Base-by-base conservation (phyloP, 2,888 invertebrate species). In the Tipula confusa region DNA sequence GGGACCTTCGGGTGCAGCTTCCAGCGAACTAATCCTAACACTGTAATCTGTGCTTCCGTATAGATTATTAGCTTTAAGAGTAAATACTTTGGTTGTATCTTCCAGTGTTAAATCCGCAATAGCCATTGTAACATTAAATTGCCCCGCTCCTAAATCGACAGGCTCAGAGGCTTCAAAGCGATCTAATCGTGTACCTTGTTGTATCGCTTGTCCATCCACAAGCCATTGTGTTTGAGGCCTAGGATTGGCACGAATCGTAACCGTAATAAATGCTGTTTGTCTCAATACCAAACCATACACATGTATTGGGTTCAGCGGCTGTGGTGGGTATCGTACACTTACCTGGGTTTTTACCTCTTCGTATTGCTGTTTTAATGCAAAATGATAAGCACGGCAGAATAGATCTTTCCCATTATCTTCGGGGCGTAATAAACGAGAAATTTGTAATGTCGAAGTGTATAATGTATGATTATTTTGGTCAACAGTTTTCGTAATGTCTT, bases 241-340 rank as follows among this genome's bases (percentile, higher is more conserved):
- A 0, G 96, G 96, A 89, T 95, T 93, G 13, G 95, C 92, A 2
- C 93, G 90, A 29, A 96, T 91, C 0, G 93, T 93, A n/a, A 96
- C 92, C 85, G 93, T 93, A 83, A 96, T 92, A 1, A 92, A 90
- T 0, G 94, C 95, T n/a, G 92, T 92, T 64, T 92, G 91, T 3
- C 94, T 94, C 85, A 95, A 89, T 84, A 93, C 93, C 84, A 94
- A 92, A 0, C 95, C 96, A 87, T 95, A 95, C 84, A 93, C 93
- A 38, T 93, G 93, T 84, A 92, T 89, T 11, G 92, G 91, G 0
- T 91, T 91, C 33, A 91, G 90, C 31, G 91, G 90, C 80, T 92
- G 91, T 0, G 95, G 95, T 0, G 93, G 91, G 89, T 93, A 93
- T 87, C 90, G 90, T 29, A 94, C 92, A 86, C 91, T 90, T 43